Evolutionary conservation across 2,113 vertebrate species (phyloP).

Genomic region (Eulacestoma nigropectus): DNA sequence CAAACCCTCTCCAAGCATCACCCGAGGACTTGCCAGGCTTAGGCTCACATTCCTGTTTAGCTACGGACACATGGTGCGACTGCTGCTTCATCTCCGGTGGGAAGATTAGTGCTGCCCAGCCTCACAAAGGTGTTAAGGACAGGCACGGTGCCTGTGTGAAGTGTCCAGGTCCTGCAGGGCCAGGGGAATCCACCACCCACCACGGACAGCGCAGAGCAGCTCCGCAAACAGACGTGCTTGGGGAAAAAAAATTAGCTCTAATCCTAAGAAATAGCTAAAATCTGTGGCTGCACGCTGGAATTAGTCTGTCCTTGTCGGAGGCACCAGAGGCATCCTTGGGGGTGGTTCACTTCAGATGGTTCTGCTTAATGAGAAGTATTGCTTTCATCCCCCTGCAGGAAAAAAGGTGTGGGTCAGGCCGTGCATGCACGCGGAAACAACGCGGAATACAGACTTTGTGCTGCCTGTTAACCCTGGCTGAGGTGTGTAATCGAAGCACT

Average conservation of each 20-base stretch:
- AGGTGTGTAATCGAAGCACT: background rate
- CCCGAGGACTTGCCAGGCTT: background rate
- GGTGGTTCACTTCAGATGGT: background rate
- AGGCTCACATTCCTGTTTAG: constrained; percentile 28
- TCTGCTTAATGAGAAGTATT: background rate
- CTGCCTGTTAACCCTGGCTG: background rate
- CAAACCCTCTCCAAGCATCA: background rate
- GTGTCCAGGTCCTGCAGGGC: background rate
- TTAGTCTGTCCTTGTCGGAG: background rate
- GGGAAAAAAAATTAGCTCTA: background rate
- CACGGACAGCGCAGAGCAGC: rapidly evolving
- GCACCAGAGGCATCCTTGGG: background rate
- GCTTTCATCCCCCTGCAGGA: background rate
- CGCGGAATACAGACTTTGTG: background rate
- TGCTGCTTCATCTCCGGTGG: background rate
- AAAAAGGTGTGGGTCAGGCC: background rate
- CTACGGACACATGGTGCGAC: background rate
- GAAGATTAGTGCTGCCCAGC: background rate
- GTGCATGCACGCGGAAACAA: constrained; percentile 8
- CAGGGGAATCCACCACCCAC: background rate
- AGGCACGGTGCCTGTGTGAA: background rate
- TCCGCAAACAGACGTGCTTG: background rate
- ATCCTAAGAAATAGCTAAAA: background rate
- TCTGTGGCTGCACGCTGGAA: background rate
- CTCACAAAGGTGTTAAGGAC: background rate